Evolutionary conservation across 2,113 vertebrate species (phyloP), one percentile per base, ranked within the genome.

Genomic region (Ochotona princeps): DNA sequence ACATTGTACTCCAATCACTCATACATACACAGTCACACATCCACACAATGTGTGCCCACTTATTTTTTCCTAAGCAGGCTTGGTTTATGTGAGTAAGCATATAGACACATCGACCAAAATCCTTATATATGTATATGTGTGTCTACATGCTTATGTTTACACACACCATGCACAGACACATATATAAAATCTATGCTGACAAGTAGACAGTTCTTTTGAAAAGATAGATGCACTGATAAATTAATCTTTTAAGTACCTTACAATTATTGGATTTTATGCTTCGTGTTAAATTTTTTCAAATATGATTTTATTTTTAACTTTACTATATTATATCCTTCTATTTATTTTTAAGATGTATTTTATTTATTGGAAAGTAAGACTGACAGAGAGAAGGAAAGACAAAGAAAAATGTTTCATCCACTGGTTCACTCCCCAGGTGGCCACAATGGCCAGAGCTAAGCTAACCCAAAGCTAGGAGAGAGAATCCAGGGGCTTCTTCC

Each of bases 1-100:
- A 81, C 65, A 61, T 14, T 80, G 60, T 88, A 14, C 75, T 81
- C 80, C 14, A 70, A 72, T 66, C 15, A 66, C 5, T 44, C 54
- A 57, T 14, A 38, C 61, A 49, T 23, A 79, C n/a, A 57, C 47
- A 47, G 25, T 30, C 28, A 79, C 0, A 67, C 51, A 66, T 32
- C 26, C 8, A 61, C 38, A 44, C 38, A 44, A 44, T 44, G 38
- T 44, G 38, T 44, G 38, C 38, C 38, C 38, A 44, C 38, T 44
- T 44, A 44, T 44, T 83, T 74, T 95, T 79, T 91, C 63, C 67
- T 32, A 93, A 94, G 32, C 81, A 72, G 49, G 28, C 17, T 60
- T 51, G 21, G 30, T 65, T 60, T 70, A 72, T 44, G 51, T 30
- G 51, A 61, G 32, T 26, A 67, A 87, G 8, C 20, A 74, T 74